phyloP scores from a whole-genome alignment of 2,113 vertebrate genomes.

The Silurus glanis region DNA sequence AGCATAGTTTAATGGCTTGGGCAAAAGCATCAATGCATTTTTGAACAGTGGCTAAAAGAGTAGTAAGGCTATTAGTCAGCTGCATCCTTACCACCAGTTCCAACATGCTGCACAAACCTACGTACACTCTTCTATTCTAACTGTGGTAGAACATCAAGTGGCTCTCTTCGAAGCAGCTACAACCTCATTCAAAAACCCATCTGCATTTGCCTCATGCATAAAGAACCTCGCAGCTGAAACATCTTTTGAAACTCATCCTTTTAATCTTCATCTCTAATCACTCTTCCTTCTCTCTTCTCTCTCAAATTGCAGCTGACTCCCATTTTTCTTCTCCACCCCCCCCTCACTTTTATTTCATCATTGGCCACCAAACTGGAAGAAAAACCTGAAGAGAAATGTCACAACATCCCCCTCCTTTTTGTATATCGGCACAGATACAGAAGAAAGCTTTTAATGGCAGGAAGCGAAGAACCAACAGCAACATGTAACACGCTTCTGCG shows the following conservation, averaged over 20 bases:
- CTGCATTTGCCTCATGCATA: background rate
- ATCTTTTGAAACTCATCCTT: slow-evolving; percentile 14
- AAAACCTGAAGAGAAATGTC: background rate
- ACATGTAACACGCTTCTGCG: background rate
- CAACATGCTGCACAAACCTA: background rate
- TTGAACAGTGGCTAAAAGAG: too few species aligned
- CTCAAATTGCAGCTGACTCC: background rate
- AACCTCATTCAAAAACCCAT: background rate
- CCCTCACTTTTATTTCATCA: background rate
- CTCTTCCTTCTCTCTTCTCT: background rate
- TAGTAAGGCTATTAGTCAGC: background rate
- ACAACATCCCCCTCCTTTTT: background rate
- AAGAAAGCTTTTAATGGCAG: background rate
- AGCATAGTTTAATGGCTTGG: too few species aligned
- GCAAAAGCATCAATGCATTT: background rate
- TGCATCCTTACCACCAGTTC: background rate
- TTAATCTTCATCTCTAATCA: background rate
- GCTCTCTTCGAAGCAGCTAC: background rate
- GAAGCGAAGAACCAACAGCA: background rate
- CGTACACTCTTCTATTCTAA: background rate
- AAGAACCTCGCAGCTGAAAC: background rate
- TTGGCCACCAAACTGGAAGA: background rate
- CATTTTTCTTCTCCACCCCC: too few species aligned
- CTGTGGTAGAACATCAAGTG: background rate
- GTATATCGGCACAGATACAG: background rate